phyloP scores from a whole-genome alignment of 64 coral and sea anemone species.

The Dendronephthya gigantea region DNA sequence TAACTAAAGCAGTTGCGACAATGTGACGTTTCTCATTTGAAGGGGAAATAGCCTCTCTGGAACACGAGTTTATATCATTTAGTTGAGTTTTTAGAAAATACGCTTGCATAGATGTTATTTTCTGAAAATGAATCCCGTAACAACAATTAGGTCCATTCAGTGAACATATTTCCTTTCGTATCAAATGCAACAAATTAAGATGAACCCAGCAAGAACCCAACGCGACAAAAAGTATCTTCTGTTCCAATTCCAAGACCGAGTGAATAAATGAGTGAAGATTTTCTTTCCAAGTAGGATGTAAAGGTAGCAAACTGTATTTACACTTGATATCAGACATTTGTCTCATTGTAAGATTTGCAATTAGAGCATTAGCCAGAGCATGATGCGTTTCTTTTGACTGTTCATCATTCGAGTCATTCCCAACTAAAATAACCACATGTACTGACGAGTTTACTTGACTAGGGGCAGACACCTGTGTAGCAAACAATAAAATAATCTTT shows the following conservation, averaged over 20 bases:
- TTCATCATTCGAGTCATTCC: background rate
- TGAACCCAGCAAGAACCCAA: slow-evolving; percentile 58
- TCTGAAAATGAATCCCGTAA: slow-evolving; percentile 84
- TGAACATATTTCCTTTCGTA: slow-evolving; percentile 1
- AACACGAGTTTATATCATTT: background rate
- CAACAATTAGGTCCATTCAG: background rate
- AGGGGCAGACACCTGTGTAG: slow-evolving; percentile 3
- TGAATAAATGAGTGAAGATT: background rate
- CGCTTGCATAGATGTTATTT: slow-evolving; percentile 78
- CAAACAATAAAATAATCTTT: background rate
- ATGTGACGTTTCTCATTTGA: slow-evolving; percentile 24
- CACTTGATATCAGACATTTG: background rate
- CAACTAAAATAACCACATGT: slow-evolving; percentile 19
- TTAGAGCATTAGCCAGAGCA: background rate
- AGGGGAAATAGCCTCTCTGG: background rate
- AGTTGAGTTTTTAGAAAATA: slow-evolving; percentile 61
- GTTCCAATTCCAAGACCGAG: background rate
- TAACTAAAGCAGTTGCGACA: slow-evolving; percentile 57
- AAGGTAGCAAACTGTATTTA: background rate
- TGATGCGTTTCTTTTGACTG: background rate
- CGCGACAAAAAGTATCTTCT: slow-evolving; percentile 71
- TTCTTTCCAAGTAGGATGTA: background rate
- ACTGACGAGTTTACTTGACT: background rate
- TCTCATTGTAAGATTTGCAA: background rate
- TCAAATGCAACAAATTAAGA: slow-evolving; percentile 45